Conservation (phyloP, 2,113 vertebrate genomes). For the Nettapus auritus region DNA sequence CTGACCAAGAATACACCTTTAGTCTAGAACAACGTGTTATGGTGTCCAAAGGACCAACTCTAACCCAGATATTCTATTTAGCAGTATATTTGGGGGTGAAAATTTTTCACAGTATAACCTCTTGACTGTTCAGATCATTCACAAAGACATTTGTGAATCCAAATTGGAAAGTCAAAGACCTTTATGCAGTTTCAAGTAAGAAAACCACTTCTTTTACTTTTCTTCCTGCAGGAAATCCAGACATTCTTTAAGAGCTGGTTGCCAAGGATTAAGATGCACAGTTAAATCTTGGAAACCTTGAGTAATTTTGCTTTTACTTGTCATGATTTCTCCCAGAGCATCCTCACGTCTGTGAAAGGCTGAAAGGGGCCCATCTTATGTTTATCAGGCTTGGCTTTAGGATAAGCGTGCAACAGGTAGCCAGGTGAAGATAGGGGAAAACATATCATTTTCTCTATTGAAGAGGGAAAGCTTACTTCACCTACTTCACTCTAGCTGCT, state of each 20-base stretch:
- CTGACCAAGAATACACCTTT: neutral
- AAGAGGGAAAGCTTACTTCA: neutral
- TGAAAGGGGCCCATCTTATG: neutral
- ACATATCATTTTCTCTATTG: neutral
- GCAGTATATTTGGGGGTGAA: neutral
- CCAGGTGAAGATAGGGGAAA: neutral
- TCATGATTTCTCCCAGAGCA: neutral
- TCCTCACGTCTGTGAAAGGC: neutral
- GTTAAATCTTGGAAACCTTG: neutral
- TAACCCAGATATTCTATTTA: neutral
- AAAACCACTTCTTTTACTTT: neutral
- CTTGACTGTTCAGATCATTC: neutral
- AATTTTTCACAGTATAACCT: neutral
- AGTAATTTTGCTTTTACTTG: neutral
- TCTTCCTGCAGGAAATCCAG: neutral
- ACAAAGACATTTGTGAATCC: neutral
- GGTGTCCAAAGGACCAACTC: neutral
- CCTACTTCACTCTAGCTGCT: neutral
- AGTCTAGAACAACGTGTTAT: neutral
- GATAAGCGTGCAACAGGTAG: neutral
- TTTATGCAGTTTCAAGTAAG: neutral
- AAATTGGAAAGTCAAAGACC: neutral
- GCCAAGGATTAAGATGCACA: neutral
- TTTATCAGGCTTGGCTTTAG: neutral
- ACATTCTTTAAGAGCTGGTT: neutral